phyloP scores from a whole-genome alignment of 53 echinoderm and acorn worm genomes.

The Holothuria scabra region DNA sequence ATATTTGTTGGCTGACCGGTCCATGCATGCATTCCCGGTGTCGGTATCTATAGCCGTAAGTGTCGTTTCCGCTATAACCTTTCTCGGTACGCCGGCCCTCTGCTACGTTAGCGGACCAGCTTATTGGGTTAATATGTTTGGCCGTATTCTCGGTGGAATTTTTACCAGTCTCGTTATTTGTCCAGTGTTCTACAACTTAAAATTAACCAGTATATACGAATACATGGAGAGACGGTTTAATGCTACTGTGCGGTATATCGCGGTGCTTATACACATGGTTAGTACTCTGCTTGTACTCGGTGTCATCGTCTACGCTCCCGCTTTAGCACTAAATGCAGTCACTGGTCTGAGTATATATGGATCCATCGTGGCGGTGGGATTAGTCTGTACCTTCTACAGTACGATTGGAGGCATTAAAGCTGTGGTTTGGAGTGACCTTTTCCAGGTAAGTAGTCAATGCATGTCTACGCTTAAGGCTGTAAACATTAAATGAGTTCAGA shows the following conservation, averaged over 20 bases:
- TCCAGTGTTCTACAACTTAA: slow-evolving; percentile 37
- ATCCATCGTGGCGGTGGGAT: slow-evolving; percentile 21
- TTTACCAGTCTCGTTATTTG: background rate
- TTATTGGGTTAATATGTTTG: background rate
- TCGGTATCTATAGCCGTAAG: slow-evolving; percentile 29
- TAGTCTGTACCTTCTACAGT: slow-evolving; percentile 36
- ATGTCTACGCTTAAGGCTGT: too few relatives aligned
- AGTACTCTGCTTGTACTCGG: slow-evolving; percentile 2
- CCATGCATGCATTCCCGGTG: background rate
- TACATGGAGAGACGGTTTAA: slow-evolving; percentile 39
- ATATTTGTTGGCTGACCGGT: slow-evolving; percentile 23
- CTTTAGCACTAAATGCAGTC: slow-evolving; percentile 27
- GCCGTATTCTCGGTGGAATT: background rate
- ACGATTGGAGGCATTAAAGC: slow-evolving; percentile 37
- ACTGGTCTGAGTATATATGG: slow-evolving; percentile 16
- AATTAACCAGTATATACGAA: slow-evolving; percentile 36
- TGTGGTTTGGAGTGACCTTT: slow-evolving; percentile 25
- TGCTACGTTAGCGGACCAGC: slow-evolving; percentile 11
- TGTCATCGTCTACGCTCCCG: slow-evolving; percentile 29
- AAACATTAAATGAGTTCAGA: too few relatives aligned
- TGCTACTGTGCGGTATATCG: slow-evolving; percentile 21
- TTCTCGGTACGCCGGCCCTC: slow-evolving; percentile 12
- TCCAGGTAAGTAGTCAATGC: slow-evolving; percentile 47
- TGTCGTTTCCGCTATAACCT: slow-evolving; percentile 29
- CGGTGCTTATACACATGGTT: background rate